Percentiles rank a stretch among this genome's conserved stretches.
These are phyloP conservation scores for Ammospiza nelsoni DNA, from an alignment of 2,113 vertebrate genomes.

Conservation along the genomic window DNA sequence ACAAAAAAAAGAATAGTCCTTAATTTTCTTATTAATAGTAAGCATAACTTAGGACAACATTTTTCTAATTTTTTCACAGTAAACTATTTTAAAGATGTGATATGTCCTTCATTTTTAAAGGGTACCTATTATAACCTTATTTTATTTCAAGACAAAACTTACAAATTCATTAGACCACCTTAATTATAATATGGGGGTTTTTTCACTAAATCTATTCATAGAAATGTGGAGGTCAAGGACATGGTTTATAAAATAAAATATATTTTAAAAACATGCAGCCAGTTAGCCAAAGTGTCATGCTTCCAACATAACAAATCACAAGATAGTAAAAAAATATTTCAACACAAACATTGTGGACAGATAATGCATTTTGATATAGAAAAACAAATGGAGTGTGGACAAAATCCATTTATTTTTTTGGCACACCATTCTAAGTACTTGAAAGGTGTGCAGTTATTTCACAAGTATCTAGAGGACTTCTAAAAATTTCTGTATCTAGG, in stretches of 20 bases:
- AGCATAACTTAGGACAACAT: neutral
- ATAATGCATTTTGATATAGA: neutral
- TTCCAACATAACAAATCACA: neutral
- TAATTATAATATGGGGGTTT: neutral
- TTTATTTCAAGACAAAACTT: neutral
- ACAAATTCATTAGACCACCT: neutral
- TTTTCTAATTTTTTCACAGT: neutral
- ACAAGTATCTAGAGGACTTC: neutral
- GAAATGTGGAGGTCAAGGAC: neutral
- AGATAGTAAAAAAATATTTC: neutral
- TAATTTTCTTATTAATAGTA: neutral
- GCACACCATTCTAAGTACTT: neutral
- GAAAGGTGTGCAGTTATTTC: neutral
- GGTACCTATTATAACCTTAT: neutral
- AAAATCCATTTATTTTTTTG: neutral
- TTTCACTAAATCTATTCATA: neutral
- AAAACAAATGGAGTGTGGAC: neutral
- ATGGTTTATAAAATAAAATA: neutral
- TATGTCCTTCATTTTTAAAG: neutral
- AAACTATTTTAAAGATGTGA: neutral
- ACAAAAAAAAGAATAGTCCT: neutral
- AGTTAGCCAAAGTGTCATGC: neutral
- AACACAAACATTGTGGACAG: neutral
- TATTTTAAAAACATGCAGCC: neutral
- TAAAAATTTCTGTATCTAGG: neutral